Percentiles rank a stretch among this genome's conserved stretches.
Evolutionary conservation across 2,113 vertebrate genomes (phyloP).

Genomic region (Theropithecus gelada): DNA sequence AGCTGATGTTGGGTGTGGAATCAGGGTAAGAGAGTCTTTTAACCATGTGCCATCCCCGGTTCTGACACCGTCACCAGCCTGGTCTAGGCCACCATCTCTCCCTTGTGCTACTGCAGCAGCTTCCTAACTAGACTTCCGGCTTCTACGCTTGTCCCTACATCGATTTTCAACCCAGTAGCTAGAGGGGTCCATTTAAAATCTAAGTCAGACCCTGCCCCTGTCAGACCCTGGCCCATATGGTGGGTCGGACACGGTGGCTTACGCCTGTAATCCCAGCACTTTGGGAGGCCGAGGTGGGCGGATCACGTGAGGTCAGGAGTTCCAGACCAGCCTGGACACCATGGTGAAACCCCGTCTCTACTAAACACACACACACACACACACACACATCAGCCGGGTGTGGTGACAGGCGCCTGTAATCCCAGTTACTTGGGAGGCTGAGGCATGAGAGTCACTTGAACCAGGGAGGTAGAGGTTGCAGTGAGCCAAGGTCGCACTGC

Average conservation of each 20-base stretch:
- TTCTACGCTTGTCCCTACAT: not conserved
- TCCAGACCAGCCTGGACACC: not conserved
- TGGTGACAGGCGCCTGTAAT: not conserved
- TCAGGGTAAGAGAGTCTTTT: not conserved
- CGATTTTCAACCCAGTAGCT: not conserved
- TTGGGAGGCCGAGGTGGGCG: not conserved
- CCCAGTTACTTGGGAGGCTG: not conserved
- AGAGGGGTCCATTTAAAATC: not conserved
- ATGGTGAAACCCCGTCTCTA: not conserved
- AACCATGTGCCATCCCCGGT: too few species aligned
- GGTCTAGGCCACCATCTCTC: not conserved
- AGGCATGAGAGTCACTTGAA: not conserved
- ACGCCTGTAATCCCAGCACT: not conserved
- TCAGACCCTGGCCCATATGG: too few species aligned
- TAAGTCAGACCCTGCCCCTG: not conserved
- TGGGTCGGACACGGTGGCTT: not conserved
- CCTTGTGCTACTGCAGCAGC: not conserved
- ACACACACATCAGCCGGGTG: not conserved
- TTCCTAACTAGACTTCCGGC: not conserved
- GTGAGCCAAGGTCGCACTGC: too few species aligned
- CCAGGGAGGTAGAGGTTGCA: too few species aligned
- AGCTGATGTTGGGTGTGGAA: not conserved
- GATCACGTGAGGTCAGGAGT: not conserved
- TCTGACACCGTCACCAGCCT: not conserved
- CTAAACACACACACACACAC: too few species aligned